phyloP scores from a whole-genome alignment of 2,797 vertebrate genomes.

The Cryptoblepharus egeriae region DNA sequence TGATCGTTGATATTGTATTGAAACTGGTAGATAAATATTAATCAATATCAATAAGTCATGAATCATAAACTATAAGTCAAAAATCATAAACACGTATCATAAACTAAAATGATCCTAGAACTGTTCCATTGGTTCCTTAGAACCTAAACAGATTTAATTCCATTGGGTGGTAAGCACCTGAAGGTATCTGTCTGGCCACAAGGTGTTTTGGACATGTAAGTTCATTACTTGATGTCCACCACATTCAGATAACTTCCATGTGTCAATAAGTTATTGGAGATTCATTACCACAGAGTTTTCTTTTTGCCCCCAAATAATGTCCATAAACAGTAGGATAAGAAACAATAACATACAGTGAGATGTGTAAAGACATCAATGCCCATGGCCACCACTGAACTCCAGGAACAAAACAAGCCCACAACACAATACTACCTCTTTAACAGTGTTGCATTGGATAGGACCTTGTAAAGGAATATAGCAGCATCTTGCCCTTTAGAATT shows the following conservation, averaged over 20 bases:
- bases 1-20: background rate
- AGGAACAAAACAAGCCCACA: background rate
- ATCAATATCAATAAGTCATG: background rate
- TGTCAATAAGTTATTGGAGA: background rate
- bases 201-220: background rate
- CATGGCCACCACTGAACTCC: too few species aligned
- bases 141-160: background rate
- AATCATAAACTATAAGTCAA: too few species aligned
- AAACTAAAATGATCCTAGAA: background rate
- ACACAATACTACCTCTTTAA: background rate
- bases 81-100: background rate
- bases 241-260: background rate
- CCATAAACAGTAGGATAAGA: too few species aligned
- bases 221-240: background rate
- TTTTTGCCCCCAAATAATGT: too few species aligned
- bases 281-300: background rate
- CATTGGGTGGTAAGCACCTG: slow-evolving; percentile 15
- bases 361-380: background rate
- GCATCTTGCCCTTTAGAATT: background rate
- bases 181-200: too few species aligned
- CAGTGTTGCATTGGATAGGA: background rate
- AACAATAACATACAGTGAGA: background rate
- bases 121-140: background rate
- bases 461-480: background rate
- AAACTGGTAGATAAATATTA: background rate